phyloP scores from a whole-genome alignment of 2,113 vertebrate species.

The Cygnus atratus region DNA sequence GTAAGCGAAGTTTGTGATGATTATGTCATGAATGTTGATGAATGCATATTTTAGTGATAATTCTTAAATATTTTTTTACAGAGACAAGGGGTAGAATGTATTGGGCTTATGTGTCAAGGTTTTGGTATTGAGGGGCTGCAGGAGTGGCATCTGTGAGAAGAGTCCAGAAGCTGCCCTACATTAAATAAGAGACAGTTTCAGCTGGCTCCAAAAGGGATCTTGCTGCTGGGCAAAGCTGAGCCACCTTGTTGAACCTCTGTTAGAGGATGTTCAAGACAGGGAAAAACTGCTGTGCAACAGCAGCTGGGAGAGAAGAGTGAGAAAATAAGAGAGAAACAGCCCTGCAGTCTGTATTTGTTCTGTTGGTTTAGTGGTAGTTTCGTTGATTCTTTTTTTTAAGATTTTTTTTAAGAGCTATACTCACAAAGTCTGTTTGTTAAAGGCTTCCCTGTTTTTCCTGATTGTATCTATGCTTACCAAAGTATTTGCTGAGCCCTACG shows the following conservation, averaged over 20 bases:
- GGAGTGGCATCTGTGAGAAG: neutral
- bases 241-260: neutral
- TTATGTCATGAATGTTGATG: neutral
- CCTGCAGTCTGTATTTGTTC: neutral
- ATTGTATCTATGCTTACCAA: neutral
- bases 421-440: neutral
- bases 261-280: neutral
- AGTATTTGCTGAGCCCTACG: neutral
- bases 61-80: neutral
- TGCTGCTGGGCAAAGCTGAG: neutral
- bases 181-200: neutral
- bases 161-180: neutral
- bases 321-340: neutral
- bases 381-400: neutral
- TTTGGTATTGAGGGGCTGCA: neutral
- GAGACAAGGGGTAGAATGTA: neutral
- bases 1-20: neutral
- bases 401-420: neutral
- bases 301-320: neutral
- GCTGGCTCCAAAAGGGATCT: neutral
- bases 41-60: neutral
- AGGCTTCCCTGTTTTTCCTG: neutral
- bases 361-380: neutral
- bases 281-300: neutral
- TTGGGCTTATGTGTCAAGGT: neutral